These are phyloP conservation scores for Cistogaster globosa DNA, from an alignment of 2,888 invertebrate species.

Conservation along the genomic window DNA sequence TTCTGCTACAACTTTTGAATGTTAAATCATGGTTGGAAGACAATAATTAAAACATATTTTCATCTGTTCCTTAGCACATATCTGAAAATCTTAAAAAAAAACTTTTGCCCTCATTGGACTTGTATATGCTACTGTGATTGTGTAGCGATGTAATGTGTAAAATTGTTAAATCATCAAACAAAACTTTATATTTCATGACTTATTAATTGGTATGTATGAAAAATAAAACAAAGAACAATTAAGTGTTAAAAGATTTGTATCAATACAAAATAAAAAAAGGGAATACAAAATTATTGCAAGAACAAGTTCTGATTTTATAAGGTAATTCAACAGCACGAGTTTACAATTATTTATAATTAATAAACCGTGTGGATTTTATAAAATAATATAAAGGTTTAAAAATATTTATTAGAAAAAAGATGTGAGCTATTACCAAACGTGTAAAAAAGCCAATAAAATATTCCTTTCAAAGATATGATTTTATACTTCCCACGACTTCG, in stretches of 20 bases:
- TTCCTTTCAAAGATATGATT: no score
- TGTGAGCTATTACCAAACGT: no score
- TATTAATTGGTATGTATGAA: slow-evolving; percentile 48
- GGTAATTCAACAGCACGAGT: slow-evolving; percentile 30
- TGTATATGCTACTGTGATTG: background rate
- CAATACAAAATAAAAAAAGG: slow-evolving; percentile 31
- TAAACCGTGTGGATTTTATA: background rate
- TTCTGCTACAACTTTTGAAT: slow-evolving; percentile 47
- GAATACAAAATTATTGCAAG: background rate
- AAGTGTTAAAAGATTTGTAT: slow-evolving; percentile 42
- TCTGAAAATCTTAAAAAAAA: slow-evolving; percentile 27
- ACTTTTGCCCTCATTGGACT: background rate
- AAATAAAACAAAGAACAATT: background rate
- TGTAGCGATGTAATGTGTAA: slow-evolving; percentile 53
- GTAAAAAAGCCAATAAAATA: no score
- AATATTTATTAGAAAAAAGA: no score
- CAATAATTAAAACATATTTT: slow-evolving; percentile 60
- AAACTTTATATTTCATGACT: slow-evolving; percentile 37
- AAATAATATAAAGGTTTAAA: no score
- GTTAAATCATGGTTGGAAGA: slow-evolving; percentile 55
- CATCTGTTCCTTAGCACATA: background rate
- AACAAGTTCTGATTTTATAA: background rate
- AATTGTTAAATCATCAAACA: slow-evolving; percentile 58
- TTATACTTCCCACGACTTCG: no score
- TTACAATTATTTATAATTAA: slow-evolving; percentile 7